These are phyloP conservation scores for Galaxea fascicularis DNA, from an alignment of 92 coral and sea anemone genomes.

Conservation along the genomic window DNA sequence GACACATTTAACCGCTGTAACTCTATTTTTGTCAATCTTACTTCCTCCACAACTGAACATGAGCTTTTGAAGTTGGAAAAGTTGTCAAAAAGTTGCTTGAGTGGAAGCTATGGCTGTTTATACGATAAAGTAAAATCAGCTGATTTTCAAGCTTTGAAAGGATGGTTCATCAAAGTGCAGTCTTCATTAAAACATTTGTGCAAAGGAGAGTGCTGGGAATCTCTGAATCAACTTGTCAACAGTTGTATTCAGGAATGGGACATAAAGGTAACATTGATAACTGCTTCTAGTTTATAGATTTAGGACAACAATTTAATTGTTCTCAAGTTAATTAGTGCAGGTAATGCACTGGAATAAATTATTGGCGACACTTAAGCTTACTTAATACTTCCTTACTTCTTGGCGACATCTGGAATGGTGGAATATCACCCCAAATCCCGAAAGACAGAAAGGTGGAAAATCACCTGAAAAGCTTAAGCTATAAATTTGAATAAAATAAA, in stretches of 20 bases:
- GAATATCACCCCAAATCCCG: too few relatives aligned
- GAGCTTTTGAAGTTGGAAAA: conserved; percentile 5
- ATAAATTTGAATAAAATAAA: too few relatives aligned
- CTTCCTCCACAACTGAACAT: not conserved
- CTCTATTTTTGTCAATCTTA: not conserved
- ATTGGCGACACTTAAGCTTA: too few relatives aligned
- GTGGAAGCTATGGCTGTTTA: conserved; percentile 51
- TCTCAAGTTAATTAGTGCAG: too few relatives aligned
- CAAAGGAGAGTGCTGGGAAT: conserved; percentile 42
- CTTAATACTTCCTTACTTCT: too few relatives aligned
- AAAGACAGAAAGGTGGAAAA: too few relatives aligned
- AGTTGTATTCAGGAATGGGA: conserved; percentile 17
- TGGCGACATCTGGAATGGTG: too few relatives aligned
- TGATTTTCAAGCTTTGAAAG: not conserved
- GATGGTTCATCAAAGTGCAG: conserved; percentile 31
- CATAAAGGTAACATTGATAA: conserved; percentile 21
- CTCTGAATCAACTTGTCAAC: not conserved
- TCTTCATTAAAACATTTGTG: conserved; percentile 23
- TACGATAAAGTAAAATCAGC: conserved; percentile 16
- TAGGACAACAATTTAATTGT: too few relatives aligned
- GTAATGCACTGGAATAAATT: too few relatives aligned
- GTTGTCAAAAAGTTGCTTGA: conserved; percentile 27
- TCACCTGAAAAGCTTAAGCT: too few relatives aligned
- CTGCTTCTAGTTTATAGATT: too few relatives aligned
- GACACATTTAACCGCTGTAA: conserved; percentile 9